Conservation (phyloP, 2,888 invertebrate genomes). For the Conistra vaccinii region DNA sequence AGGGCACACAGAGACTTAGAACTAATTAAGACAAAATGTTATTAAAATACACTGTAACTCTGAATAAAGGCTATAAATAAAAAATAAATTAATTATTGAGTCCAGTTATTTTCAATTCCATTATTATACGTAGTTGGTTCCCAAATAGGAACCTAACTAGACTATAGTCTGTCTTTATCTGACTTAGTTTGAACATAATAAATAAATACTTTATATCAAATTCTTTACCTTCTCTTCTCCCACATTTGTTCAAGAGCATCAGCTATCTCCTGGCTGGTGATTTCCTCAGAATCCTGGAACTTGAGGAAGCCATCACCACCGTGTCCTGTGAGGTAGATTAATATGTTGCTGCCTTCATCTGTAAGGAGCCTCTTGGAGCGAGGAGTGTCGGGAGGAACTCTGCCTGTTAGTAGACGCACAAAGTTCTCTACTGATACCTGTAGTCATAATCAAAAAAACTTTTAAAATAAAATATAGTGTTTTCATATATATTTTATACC, state of each 20-base stretch:
- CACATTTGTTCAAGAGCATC: constrained; percentile 99
- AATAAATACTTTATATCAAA: not conserved
- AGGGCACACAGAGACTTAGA: no score
- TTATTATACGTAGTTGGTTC: not conserved
- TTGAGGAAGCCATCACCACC: constrained; percentile 99
- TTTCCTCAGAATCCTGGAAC: constrained; percentile 99
- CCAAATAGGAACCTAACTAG: not conserved
- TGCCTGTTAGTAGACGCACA: constrained; percentile 98
- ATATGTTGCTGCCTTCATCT: constrained; percentile 98
- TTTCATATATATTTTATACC: no score
- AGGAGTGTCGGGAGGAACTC: constrained; percentile 97
- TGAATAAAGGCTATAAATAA: no score
- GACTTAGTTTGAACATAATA: not conserved
- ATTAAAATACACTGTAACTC: no score
- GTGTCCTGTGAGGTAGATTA: constrained; percentile 98
- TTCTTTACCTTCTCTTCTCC: constrained; percentile 95
- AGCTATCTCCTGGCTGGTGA: constrained; percentile 99
- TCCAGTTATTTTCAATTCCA: not conserved
- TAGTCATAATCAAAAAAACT: constrained; percentile 46
- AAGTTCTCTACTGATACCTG: constrained; percentile 99
- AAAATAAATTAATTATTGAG: no score
- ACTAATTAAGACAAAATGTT: no score
- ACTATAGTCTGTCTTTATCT: not conserved
- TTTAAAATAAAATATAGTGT: not conserved
- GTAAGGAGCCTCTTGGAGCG: constrained; percentile 98